A percentile compares a stretch with the other conserved stretches of the same genome.
These are phyloP conservation scores for Saguinus imperator DNA, from an alignment of 2,113 vertebrate species.

Conservation along the genomic window DNA sequence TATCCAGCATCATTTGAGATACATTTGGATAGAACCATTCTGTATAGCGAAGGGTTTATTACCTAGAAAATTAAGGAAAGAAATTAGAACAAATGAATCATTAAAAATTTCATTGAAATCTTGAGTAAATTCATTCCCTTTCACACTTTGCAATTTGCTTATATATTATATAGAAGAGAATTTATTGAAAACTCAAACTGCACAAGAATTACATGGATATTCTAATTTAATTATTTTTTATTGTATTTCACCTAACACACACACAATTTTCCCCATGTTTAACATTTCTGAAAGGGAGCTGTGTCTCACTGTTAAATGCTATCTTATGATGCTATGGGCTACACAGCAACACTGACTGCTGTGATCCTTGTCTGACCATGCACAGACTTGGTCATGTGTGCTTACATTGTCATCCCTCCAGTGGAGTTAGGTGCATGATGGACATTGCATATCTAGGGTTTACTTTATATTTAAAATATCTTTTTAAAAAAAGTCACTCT, in stretches of 20 bases:
- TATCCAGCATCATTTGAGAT: constrained; percentile 42
- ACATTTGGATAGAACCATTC: constrained; percentile 24
- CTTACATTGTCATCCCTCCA: neutral
- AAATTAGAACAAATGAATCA: constrained; percentile 58
- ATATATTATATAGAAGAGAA: neutral
- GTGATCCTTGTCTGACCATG: neutral
- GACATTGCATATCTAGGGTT: neutral
- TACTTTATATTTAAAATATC: constrained; percentile 27
- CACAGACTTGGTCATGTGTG: neutral
- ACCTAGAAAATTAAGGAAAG: constrained; percentile 66
- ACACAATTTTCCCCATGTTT: neutral
- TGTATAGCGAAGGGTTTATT: constrained; percentile 43
- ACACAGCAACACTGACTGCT: too few species aligned
- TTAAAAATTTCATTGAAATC: constrained; percentile 50
- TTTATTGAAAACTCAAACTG: constrained; percentile 50
- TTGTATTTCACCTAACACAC: neutral
- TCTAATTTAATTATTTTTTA: constrained; percentile 37
- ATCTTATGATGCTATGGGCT: accelerated
- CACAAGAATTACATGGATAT: neutral
- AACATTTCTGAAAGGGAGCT: neutral
- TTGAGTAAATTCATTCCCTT: constrained; percentile 30
- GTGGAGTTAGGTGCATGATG: neutral
- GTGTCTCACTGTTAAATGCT: neutral
- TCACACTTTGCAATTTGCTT: constrained; percentile 56
- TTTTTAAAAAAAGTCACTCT: neutral